Evolutionary conservation across 2,797 vertebrate species (phyloP), one percentile per base, ranked within the genome.

Genomic region (Microcaecilia unicolor): DNA sequence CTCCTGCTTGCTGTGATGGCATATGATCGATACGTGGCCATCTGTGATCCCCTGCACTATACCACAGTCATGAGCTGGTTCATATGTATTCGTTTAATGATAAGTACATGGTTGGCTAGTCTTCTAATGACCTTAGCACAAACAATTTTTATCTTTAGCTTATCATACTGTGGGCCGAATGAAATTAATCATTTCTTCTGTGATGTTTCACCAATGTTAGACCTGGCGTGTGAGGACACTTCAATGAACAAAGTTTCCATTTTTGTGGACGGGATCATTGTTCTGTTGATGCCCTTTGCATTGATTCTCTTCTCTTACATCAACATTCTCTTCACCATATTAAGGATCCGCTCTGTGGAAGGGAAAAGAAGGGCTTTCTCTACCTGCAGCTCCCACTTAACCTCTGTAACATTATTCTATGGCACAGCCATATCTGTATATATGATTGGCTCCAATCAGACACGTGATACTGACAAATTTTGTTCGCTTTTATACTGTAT

Each of bases 181-280:
- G 23, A 2, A 19, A 58, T 71, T 22, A 37, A 69, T 13, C 67
- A 71, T 30, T 67, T 64, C 28, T 48, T 61, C 11, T 65, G 70
- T 41, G 65, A 67, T 10, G 26, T 65, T 20, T 44, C 57, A 51
- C 51, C 45, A 2, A 21, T 65, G 3, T 18, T 65, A 10, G 54
- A 61, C 25, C 21, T 55, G 41, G 58, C 44, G 6, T 60, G 58
- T 36, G 44, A 47, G 2, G 51, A 67, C 22, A 60, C 44, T 1
- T 53, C 47, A 5, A 41, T 34, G 11, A 45, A 44, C 30, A 49
- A 56, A 28, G 30, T 16, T 4, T 28, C 54, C 4, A 0, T 60
- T 1, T 39, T 37, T 15, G 7, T 15, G 4, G 1, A n/a, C 13
- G 35, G 32, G 18, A 13, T 28, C 7, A 30, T 36, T 9, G 30